A percentile compares a stretch with the other conserved stretches of the same genome.
These are phyloP conservation scores for Andricus curvator DNA, from an alignment of 2,888 invertebrate species.

Conservation along the genomic window DNA sequence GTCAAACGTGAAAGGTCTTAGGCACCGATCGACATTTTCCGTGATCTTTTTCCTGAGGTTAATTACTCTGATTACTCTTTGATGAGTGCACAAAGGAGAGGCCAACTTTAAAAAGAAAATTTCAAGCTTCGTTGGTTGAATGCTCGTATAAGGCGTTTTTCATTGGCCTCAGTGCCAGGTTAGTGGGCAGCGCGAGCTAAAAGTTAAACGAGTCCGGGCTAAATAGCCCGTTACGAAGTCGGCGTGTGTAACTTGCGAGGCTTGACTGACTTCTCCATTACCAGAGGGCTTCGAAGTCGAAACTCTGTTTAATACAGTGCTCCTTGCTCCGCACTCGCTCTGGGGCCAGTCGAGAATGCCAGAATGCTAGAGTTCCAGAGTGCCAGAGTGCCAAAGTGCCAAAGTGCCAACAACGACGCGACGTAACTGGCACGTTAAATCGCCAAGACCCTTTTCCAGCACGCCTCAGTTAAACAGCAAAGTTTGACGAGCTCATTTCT, in stretches of 20 bases:
- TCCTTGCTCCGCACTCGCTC: neutral
- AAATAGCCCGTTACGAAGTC: slow-evolving; percentile 61
- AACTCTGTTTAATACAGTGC: slow-evolving; percentile 67
- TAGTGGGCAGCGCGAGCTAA: slow-evolving; percentile 41
- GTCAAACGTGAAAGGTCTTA: no score
- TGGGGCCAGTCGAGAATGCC: neutral
- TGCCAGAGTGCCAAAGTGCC: neutral
- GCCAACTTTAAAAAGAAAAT: slow-evolving; percentile 22
- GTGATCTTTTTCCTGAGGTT: slow-evolving; percentile 3
- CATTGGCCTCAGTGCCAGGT: slow-evolving; percentile 31
- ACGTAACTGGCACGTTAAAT: neutral
- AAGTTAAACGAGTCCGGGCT: slow-evolving; percentile 60
- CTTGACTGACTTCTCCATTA: slow-evolving; percentile 74
- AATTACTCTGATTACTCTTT: slow-evolving; percentile 30
- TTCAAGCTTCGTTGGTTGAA: slow-evolving; percentile 35
- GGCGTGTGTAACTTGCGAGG: slow-evolving; percentile 66
- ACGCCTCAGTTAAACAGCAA: neutral
- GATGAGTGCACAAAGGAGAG: slow-evolving; percentile 22
- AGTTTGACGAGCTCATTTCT: slow-evolving; percentile 32
- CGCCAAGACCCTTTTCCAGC: slow-evolving; percentile 7
- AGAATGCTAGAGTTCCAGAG: neutral
- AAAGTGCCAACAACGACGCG: neutral
- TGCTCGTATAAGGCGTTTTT: slow-evolving; percentile 27
- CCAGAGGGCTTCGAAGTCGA: slow-evolving; percentile 56
- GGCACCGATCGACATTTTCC: neutral